phyloP scores from a whole-genome alignment of 2,888 invertebrate genomes.

The Tricholauxania praeusta region DNA sequence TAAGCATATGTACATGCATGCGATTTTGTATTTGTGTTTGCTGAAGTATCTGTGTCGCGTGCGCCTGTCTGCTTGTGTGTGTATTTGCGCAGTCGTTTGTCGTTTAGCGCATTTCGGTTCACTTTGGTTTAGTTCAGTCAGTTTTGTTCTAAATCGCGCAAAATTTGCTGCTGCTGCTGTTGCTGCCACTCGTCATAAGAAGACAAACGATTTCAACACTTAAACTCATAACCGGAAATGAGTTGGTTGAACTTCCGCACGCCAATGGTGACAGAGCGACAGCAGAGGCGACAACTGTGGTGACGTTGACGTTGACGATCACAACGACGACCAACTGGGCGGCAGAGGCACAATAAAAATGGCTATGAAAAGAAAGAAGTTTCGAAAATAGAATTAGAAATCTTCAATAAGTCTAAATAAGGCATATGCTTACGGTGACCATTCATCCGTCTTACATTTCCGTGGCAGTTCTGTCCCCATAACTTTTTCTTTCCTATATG shows the following conservation, averaged over 20 bases:
- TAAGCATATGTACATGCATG: constrained; percentile 5
- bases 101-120: background rate
- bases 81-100: constrained; percentile 1
- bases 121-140: background rate
- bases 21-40: constrained; percentile 20
- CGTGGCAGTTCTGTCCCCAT: too few relatives aligned
- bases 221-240: constrained; percentile 61
- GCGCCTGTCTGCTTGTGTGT: constrained; percentile 44
- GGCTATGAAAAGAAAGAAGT: constrained; percentile 6
- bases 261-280: constrained; percentile 45
- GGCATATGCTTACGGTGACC: background rate
- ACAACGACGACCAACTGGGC: background rate
- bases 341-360: constrained; percentile 31
- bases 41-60: constrained; percentile 35
- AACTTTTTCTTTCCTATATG: too few relatives aligned
- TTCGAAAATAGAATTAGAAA: constrained; percentile 30
- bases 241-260: constrained; percentile 65
- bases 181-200: constrained; percentile 32
- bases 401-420: background rate
- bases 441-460: too few relatives aligned
- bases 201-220: constrained; percentile 35
- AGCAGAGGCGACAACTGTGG: constrained; percentile 1
- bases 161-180: constrained; percentile 27
- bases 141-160: constrained; percentile 23
- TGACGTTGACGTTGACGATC: background rate